phyloP scores from a whole-genome alignment of 2,888 invertebrate genomes.

The Sinelater perroti region DNA sequence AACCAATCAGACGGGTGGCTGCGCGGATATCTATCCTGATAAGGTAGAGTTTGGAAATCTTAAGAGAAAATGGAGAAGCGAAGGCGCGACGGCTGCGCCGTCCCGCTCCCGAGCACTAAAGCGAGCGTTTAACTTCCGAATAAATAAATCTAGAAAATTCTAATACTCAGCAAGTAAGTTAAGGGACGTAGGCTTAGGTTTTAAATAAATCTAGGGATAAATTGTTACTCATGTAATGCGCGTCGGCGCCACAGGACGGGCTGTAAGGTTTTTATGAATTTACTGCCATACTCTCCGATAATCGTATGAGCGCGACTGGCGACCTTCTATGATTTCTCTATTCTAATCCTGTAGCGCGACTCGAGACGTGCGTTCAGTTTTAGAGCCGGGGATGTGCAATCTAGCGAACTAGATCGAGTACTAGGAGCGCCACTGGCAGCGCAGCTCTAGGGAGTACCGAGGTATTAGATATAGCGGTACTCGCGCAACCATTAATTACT shows the following conservation, averaged over 20 bases:
- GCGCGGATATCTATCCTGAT: too few species aligned
- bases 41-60: too few species aligned
- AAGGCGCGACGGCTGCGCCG: too few species aligned
- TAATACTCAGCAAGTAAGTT: slow-evolving; percentile 6
- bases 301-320: too few species aligned
- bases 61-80: too few species aligned
- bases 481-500: slow-evolving; percentile 23
- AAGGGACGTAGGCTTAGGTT: slow-evolving; percentile 13
- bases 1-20: too few species aligned
- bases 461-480: slow-evolving; percentile 32
- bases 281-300: slow-evolving; percentile 25
- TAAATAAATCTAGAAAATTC: background rate
- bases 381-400: slow-evolving; percentile 36
- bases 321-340: too few species aligned
- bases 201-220: slow-evolving; percentile 27
- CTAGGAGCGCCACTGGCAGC: background rate
- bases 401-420: slow-evolving; percentile 15
- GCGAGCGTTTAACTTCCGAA: slow-evolving; percentile 4
- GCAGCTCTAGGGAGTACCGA: slow-evolving; percentile 19
- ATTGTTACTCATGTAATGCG: slow-evolving; percentile 20
- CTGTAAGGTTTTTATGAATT: slow-evolving; percentile 33
- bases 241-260: slow-evolving; percentile 16
- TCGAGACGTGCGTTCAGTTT: slow-evolving; percentile 7
- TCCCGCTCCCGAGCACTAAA: too few species aligned
- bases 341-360: slow-evolving; percentile 1